phyloP scores from a whole-genome alignment of 2,888 invertebrate genomes.

The Smittia aterrima region DNA sequence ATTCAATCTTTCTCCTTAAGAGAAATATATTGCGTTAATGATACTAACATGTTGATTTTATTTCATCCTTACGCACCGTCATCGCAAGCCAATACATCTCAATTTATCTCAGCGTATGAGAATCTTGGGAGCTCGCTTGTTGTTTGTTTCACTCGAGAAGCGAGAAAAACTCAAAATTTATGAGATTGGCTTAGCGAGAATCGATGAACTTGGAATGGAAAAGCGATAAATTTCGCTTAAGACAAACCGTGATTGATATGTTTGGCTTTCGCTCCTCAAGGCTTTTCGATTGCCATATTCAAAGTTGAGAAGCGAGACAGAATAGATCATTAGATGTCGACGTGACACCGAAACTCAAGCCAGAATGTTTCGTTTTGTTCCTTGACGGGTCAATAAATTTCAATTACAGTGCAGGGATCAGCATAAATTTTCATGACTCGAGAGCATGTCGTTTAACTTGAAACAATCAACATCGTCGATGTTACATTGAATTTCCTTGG shows the following conservation, averaged over 20 bases:
- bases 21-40: slow-evolving; percentile 34
- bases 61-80: slow-evolving; percentile 14
- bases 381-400: slow-evolving; percentile 26
- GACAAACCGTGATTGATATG: slow-evolving; percentile 19
- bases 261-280: neutral
- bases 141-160: neutral
- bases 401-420: slow-evolving; percentile 12
- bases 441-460: neutral
- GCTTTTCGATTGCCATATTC: neutral
- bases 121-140: neutral
- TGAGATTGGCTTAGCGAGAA: neutral
- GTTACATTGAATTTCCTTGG: neutral
- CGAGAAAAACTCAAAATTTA: neutral
- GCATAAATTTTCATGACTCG: neutral
- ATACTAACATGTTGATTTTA: slow-evolving; percentile 36
- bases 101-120: slow-evolving; percentile 15
- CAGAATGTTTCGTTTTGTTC: neutral
- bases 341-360: neutral
- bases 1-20: neutral
- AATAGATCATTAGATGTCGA: neutral
- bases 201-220: slow-evolving; percentile 20
- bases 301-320: neutral
- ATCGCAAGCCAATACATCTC: slow-evolving; percentile 4
- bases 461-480: neutral
- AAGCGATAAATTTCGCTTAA: slow-evolving; percentile 17